A percentile compares a stretch with the other conserved stretches of the same genome.
Evolutionary conservation across 2,888 invertebrate species (phyloP).

Genomic region (Campoplex capitator): DNA sequence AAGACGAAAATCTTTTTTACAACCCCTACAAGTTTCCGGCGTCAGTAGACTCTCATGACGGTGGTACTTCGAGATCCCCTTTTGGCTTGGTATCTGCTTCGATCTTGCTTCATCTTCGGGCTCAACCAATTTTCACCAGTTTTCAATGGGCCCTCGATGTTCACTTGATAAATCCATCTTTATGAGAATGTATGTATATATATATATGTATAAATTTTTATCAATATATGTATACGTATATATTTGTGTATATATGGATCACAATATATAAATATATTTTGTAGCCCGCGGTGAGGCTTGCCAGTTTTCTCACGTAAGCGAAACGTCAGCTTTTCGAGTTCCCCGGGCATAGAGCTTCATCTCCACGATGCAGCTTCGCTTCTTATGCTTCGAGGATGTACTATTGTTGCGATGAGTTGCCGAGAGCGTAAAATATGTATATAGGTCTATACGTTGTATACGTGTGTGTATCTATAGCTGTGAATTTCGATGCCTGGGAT

Average conservation of each 20-base stretch:
- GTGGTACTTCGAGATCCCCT: constrained; percentile 20
- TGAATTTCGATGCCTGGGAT: constrained; percentile 39
- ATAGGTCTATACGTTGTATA: background rate
- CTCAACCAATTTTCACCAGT: constrained; percentile 71
- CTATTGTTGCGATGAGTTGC: constrained; percentile 26
- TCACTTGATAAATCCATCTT: constrained; percentile 73
- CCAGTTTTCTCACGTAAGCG: constrained; percentile 77
- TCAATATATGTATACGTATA: constrained; percentile 32
- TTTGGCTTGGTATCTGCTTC: constrained; percentile 42
- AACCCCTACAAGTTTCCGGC: constrained; percentile 14
- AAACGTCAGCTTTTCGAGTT: constrained; percentile 82
- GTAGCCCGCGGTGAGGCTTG: constrained; percentile 54
- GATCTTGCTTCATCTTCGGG: constrained; percentile 49
- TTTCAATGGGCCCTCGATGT: constrained; percentile 72
- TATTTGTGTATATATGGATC: constrained; percentile 13
- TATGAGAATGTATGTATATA: constrained; percentile 37
- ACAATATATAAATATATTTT: constrained; percentile 19
- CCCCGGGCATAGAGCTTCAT: constrained; percentile 25
- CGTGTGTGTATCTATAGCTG: background rate
- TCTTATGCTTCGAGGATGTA: constrained; percentile 40
- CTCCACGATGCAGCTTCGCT: constrained; percentile 22
- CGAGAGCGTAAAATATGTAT: constrained; percentile 12
- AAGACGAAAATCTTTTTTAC: constrained; percentile 24
- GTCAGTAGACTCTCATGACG: constrained; percentile 17
- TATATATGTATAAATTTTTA: background rate